phyloP scores from a whole-genome alignment of 2,113 vertebrate species.

The Rhadina sibilatrix region DNA sequence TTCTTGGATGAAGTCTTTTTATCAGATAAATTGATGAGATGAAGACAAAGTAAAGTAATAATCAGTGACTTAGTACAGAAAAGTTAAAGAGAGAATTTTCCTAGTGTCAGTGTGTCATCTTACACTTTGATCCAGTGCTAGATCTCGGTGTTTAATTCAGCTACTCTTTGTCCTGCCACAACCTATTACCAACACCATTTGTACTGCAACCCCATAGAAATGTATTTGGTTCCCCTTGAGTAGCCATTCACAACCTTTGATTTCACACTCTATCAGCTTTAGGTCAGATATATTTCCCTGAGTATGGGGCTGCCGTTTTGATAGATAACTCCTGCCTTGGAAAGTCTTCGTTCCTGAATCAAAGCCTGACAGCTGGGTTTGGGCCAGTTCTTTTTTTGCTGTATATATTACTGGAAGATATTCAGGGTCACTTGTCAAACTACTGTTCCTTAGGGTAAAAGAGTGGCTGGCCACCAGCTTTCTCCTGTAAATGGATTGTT shows the following conservation, averaged over 20 bases:
- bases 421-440: constrained; percentile 44
- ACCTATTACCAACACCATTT: constrained; percentile 55
- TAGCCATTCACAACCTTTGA: constrained; percentile 61
- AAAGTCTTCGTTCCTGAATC: constrained; percentile 44
- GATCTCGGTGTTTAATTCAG: constrained; percentile 1
- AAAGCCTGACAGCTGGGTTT: constrained; percentile 41
- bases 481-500: background rate
- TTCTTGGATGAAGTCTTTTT: background rate
- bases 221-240: constrained; percentile 55
- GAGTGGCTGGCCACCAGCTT: background rate
- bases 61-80: background rate
- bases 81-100: background rate
- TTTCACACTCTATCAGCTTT: constrained; percentile 66
- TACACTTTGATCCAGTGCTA: background rate
- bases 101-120: background rate
- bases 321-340: constrained; percentile 66
- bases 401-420: constrained; percentile 7
- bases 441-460: background rate
- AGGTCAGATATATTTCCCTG: constrained; percentile 67
- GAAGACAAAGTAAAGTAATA: constrained; percentile 1
- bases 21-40: background rate
- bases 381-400: constrained; percentile 6
- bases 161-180: constrained; percentile 55
- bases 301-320: constrained; percentile 55
- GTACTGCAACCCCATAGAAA: constrained; percentile 41